Conservation (phyloP, 2,113 vertebrate genomes). For the Elephantulus edwardii region DNA sequence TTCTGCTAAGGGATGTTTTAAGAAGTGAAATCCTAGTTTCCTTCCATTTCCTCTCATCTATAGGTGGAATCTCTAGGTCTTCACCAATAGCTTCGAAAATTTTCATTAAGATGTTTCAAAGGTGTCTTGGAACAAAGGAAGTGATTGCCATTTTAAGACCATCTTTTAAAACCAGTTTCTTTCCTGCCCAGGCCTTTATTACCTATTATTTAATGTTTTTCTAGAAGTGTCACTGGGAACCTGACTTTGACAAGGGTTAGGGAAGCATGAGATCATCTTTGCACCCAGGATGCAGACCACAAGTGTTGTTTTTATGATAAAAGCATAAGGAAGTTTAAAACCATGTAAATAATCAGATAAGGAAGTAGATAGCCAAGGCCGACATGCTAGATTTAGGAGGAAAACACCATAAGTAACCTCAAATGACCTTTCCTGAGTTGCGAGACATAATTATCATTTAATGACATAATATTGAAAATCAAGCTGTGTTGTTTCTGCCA, state of each 20-base stretch:
- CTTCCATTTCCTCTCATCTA: background rate
- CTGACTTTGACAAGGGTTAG: background rate
- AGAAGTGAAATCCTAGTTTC: background rate
- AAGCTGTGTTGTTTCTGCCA: constrained; percentile 14
- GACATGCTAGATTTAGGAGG: background rate
- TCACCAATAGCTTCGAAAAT: constrained; percentile 3
- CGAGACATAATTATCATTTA: constrained; percentile 24
- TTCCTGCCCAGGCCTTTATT: constrained; percentile 16
- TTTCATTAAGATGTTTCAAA: constrained; percentile 22
- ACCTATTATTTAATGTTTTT: background rate
- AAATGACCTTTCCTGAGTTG: background rate
- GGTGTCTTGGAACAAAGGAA: background rate
- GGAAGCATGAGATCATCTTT: background rate
- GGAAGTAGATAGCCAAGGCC: constrained; percentile 16
- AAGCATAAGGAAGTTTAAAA: constrained; percentile 28
- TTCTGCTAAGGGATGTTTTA: background rate
- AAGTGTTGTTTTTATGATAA: constrained; percentile 44
- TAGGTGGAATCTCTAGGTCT: no score
- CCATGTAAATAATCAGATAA: constrained; percentile 57
- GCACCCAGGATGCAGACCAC: constrained; percentile 2
- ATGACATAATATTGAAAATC: constrained; percentile 38
- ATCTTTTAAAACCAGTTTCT: background rate
- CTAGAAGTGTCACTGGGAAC: background rate
- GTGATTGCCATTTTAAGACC: background rate
- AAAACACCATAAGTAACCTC: background rate